phyloP scores from a whole-genome alignment of 2,113 vertebrate genomes.

The Pachypanchax playfairii region DNA sequence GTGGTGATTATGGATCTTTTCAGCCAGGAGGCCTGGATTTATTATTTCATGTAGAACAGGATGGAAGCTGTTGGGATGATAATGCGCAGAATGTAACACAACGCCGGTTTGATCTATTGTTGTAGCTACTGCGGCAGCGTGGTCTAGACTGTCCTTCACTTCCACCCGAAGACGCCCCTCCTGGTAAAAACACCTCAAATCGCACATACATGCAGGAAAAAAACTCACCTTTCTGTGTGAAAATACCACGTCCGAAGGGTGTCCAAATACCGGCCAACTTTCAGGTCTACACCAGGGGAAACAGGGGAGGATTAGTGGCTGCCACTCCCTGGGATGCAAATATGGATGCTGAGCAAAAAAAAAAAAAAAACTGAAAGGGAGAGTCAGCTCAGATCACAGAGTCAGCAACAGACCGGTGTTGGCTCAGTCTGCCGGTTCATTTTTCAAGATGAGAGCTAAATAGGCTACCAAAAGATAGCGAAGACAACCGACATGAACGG shows the following conservation, averaged over 20 bases:
- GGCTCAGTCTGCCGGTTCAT: conserved; percentile 28
- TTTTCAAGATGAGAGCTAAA: not conserved
- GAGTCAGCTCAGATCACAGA: conserved; percentile 47
- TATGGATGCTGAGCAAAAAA: conserved; percentile 69
- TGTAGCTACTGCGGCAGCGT: conserved; percentile 73
- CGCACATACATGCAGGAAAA: not conserved
- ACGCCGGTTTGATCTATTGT: conserved; percentile 69
- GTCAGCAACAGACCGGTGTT: conserved; percentile 28
- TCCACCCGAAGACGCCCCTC: not conserved
- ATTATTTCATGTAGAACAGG: not conserved
- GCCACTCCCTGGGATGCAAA: conserved; percentile 79
- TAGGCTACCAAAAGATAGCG: not conserved
- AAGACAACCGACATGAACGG: not conserved
- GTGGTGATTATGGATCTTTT: not conserved
- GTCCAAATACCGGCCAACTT: conserved; percentile 37
- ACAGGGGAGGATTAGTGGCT: conserved; percentile 25
- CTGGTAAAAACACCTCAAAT: not conserved
- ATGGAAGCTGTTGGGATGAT: conserved; percentile 8
- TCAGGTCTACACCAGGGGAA: conserved; percentile 14
- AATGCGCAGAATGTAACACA: conserved; percentile 58
- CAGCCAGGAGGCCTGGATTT: not conserved
- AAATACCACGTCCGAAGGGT: conserved; percentile 19
- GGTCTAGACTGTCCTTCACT: conserved; percentile 49
- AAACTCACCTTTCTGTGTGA: conserved; percentile 50
- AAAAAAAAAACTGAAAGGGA: conserved; percentile 30